Evolutionary conservation across 2,113 vertebrate species (phyloP).

Genomic region (Phainopepla nitens): DNA sequence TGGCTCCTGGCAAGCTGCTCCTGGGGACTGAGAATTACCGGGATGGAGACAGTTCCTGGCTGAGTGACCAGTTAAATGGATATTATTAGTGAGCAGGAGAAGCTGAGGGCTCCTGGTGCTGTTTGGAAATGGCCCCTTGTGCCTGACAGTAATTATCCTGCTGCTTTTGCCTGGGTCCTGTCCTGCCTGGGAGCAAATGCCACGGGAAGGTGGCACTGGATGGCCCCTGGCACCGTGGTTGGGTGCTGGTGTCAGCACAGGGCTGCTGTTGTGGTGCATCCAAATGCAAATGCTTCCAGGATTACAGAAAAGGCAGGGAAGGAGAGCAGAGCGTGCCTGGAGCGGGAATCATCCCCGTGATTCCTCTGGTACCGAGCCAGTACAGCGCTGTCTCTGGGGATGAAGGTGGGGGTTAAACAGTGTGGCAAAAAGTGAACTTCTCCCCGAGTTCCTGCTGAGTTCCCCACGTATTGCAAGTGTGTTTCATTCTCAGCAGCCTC

Average conservation of each 20-base stretch:
- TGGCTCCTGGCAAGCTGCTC: neutral
- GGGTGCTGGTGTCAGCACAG: neutral
- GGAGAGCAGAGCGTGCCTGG: neutral
- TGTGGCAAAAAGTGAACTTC: neutral
- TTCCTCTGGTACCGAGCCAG: neutral
- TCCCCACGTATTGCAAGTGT: neutral
- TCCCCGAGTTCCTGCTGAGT: rapidly evolving
- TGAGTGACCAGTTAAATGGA: neutral
- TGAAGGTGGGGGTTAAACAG: neutral
- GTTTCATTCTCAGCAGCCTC: neutral
- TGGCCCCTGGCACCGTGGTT: rapidly evolving
- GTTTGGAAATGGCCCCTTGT: neutral
- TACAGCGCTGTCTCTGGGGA: neutral
- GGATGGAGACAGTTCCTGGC: neutral
- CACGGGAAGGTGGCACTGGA: neutral
- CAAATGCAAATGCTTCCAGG: neutral
- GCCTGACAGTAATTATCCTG: rapidly evolving
- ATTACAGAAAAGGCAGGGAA: neutral
- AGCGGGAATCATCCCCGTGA: neutral
- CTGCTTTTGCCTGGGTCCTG: neutral
- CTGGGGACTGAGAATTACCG: neutral
- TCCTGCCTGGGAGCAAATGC: neutral
- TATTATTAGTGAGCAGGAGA: neutral
- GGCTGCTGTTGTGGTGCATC: neutral
- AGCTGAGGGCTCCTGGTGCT: neutral